Conservation (phyloP, 2,113 vertebrate genomes). For the Ivindomyrus marchei region DNA sequence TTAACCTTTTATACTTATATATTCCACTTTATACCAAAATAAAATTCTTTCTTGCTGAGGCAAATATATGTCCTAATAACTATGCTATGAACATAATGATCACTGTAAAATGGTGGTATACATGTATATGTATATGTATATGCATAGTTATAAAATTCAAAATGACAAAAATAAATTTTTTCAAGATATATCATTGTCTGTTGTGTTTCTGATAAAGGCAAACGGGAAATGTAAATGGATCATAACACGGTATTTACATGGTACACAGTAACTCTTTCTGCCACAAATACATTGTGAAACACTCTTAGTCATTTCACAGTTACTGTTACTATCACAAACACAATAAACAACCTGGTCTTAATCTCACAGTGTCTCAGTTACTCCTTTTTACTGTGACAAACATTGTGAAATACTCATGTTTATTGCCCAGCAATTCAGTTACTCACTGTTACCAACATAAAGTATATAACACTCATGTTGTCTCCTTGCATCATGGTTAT, state of each 20-base stretch:
- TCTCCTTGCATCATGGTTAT: background rate
- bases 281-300: background rate
- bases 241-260: background rate
- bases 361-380: background rate
- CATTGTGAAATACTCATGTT: background rate
- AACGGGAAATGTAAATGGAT: background rate
- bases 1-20: slow-evolving; percentile 22
- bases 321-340: background rate
- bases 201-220: background rate
- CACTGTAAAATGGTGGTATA: slow-evolving; percentile 20
- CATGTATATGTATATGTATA: slow-evolving; percentile 20
- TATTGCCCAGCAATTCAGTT: background rate
- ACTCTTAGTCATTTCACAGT: background rate
- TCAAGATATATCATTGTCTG: slow-evolving; percentile 4
- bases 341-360: background rate
- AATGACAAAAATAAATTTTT: slow-evolving; percentile 21
- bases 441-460: background rate
- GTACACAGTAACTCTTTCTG: background rate
- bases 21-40: slow-evolving; percentile 26
- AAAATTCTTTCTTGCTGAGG: slow-evolving; percentile 19
- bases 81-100: slow-evolving; percentile 23
- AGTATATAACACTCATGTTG: background rate
- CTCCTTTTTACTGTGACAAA: background rate
- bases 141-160: slow-evolving; percentile 25
- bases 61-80: slow-evolving; percentile 17